phyloP scores from a whole-genome alignment of 1,140 invertebrate genomes.

The Monochamus saltuarius region DNA sequence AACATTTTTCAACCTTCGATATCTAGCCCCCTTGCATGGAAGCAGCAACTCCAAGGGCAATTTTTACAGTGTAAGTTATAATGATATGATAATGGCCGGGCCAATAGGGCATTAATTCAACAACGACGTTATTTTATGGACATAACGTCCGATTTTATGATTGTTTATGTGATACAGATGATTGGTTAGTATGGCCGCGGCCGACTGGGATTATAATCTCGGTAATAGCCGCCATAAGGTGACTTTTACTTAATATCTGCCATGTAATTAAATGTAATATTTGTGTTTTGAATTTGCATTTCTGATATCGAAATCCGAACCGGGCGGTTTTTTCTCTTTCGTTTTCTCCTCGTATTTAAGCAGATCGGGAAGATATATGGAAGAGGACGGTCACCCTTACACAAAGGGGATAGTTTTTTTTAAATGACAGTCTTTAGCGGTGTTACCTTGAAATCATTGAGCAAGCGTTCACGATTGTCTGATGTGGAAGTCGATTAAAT shows the following conservation, averaged over 20 bases:
- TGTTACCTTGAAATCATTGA: too few relatives aligned
- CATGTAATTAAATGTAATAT: conserved; percentile 41
- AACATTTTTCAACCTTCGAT: too few relatives aligned
- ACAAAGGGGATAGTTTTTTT: too few relatives aligned
- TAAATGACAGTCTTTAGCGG: too few relatives aligned
- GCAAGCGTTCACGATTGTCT: too few relatives aligned
- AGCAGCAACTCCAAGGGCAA: too few relatives aligned
- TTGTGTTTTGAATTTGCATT: conserved; percentile 33
- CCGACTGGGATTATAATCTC: conserved; percentile 31
- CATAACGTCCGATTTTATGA: conserved; percentile 51
- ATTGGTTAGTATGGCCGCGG: conserved; percentile 50
- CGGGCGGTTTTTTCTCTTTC: neutral
- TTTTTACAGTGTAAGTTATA: conserved; percentile 32
- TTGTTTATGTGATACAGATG: conserved; percentile 53
- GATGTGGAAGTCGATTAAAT: too few relatives aligned
- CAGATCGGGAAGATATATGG: neutral
- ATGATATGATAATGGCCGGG: conserved; percentile 49
- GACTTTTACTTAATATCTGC: conserved; percentile 16
- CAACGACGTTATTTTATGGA: conserved; percentile 50
- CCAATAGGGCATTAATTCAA: conserved; percentile 45
- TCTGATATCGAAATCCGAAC: conserved; percentile 3
- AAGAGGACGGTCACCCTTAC: too few relatives aligned
- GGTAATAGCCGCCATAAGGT: conserved; percentile 13
- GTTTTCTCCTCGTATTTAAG: neutral
- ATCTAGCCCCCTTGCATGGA: too few relatives aligned